phyloP scores from a whole-genome alignment of 1,140 invertebrate genomes.

The Papilio aristodemus region DNA sequence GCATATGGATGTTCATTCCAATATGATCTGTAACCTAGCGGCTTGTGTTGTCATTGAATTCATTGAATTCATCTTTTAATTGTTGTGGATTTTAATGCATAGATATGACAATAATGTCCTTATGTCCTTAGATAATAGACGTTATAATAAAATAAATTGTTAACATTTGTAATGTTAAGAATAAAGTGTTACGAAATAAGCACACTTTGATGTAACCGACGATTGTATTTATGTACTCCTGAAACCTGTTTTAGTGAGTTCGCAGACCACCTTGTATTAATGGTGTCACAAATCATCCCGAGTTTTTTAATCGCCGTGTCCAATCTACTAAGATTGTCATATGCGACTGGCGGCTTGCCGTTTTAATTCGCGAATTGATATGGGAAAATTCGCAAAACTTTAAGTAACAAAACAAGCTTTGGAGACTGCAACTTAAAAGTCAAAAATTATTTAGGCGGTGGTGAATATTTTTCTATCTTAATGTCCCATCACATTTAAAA shows the following conservation, averaged over 20 bases:
- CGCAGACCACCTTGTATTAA: constrained; percentile 5
- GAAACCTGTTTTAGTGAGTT: constrained; percentile 19
- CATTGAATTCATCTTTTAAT: no score
- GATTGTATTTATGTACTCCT: neutral
- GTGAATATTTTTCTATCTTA: no score
- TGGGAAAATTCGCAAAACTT: neutral
- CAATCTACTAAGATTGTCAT: constrained; percentile 19
- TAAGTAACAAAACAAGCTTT: neutral
- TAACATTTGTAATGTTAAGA: neutral
- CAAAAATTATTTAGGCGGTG: neutral
- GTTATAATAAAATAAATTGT: neutral
- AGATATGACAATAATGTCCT: no score
- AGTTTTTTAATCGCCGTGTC: constrained; percentile 24
- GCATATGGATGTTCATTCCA: no score
- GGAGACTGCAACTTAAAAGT: neutral
- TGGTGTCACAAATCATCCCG: constrained; percentile 17
- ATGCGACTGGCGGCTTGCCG: neutral
- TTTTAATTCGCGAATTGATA: neutral
- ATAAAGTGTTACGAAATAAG: neutral
- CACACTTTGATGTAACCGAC: constrained; percentile 10
- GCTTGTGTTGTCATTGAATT: no score
- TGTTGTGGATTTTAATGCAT: no score
- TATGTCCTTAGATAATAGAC: no score
- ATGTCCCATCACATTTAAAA: no score
- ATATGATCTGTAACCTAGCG: no score